A percentile compares a stretch with the other conserved stretches of the same genome.
These are phyloP conservation scores for Megaustenia siamemsis DNA, from an alignment of 2,888 invertebrate species.

Conservation along the genomic window DNA sequence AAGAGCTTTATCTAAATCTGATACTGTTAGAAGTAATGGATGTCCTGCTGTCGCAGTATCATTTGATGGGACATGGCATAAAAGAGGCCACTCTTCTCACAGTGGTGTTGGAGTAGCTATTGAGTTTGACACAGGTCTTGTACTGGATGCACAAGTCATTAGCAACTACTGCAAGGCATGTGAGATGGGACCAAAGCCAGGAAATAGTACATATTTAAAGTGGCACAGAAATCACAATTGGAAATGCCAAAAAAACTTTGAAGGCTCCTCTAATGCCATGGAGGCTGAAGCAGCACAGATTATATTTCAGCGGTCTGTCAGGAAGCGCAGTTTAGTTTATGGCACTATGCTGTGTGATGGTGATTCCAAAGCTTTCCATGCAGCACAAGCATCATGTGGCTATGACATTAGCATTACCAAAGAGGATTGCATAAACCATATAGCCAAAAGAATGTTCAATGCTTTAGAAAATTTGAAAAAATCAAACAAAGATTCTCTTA, in stretches of 20 bases:
- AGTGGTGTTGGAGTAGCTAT: no score
- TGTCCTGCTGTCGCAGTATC: no score
- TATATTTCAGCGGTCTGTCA: neutral
- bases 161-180: no score
- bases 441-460: slow-evolving; percentile 26
- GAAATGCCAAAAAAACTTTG: slow-evolving; percentile 33
- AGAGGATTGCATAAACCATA: slow-evolving; percentile 42
- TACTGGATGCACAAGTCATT: no score
- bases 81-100: no score
- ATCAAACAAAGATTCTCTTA: slow-evolving; percentile 6
- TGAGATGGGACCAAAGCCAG: neutral
- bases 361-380: slow-evolving; percentile 16
- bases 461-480: slow-evolving; percentile 8
- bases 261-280: slow-evolving; percentile 40
- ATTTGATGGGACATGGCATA: no score
- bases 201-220: neutral
- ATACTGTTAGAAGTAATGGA: no score
- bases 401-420: slow-evolving; percentile 26
- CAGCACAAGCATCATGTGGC: neutral
- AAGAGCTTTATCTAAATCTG: no score
- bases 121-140: no score
- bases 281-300: slow-evolving; percentile 12
- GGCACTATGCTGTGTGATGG: slow-evolving; percentile 40
- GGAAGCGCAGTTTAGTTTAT: neutral
- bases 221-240: slow-evolving; percentile 7